These are phyloP conservation scores for Daboia siamensis DNA, from an alignment of 2,113 vertebrate species.

Conservation along the genomic window DNA sequence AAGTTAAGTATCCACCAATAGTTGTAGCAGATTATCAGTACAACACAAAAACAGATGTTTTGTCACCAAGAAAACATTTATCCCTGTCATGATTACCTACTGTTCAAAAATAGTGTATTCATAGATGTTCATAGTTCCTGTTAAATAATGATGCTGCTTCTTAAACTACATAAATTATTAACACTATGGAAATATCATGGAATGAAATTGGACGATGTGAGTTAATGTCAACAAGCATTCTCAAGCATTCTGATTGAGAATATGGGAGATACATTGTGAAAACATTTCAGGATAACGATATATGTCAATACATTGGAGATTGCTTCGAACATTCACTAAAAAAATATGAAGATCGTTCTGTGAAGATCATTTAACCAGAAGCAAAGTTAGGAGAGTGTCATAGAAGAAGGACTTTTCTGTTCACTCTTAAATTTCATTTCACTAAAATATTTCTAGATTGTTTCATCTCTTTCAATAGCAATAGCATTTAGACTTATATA, in stretches of 20 bases:
- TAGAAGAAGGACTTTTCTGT: not conserved
- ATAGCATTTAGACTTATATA: not conserved
- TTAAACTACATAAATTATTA: not conserved
- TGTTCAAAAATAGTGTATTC: not conserved
- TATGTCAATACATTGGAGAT: not conserved
- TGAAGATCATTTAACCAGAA: not conserved
- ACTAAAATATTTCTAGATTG: not conserved
- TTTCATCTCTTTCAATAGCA: not conserved
- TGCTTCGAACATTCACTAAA: not conserved
- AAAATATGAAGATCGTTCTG: not conserved
- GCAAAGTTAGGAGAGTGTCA: not conserved
- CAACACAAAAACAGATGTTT: not conserved
- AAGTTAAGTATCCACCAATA: not conserved
- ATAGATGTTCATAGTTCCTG: not conserved
- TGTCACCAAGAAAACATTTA: constrained; percentile 32
- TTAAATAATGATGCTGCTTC: not conserved
- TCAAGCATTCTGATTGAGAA: not conserved
- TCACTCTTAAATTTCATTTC: not conserved
- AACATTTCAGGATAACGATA: not conserved
- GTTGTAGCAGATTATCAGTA: not conserved
- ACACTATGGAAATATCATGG: not conserved
- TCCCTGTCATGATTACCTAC: not conserved
- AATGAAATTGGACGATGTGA: not conserved
- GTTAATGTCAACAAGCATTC: not conserved
- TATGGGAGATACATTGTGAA: not conserved